Evolutionary conservation across 2,797 vertebrate genomes (phyloP).

Genomic region (Chaetodon trifasciatus): DNA sequence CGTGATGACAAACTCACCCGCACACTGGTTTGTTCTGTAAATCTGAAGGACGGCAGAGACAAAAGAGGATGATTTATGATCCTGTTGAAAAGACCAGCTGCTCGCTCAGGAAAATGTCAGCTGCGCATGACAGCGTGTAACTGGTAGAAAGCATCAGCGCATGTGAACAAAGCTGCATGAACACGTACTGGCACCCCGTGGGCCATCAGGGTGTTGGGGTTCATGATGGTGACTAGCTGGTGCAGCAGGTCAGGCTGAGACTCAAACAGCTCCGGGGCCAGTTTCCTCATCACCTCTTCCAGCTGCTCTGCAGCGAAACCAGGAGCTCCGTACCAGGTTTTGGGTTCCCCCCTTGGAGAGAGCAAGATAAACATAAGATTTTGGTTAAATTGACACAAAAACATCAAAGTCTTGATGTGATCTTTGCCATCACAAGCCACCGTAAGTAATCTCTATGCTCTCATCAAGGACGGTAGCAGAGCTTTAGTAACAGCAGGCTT

Average conservation of each 20-base stretch:
- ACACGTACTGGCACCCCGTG: constrained; percentile 92
- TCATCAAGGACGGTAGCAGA: not conserved
- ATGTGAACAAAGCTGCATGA: not conserved
- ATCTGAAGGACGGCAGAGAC: constrained; percentile 83
- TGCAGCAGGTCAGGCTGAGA: constrained; percentile 95
- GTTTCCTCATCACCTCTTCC: constrained; percentile 97
- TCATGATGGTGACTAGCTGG: constrained; percentile 98
- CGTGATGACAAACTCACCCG: constrained; percentile 97
- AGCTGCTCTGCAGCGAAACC: constrained; percentile 96
- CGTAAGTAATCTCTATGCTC: not conserved
- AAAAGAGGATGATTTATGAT: not conserved
- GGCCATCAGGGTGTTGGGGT: constrained; percentile 96
- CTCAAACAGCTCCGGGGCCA: constrained; percentile 96
- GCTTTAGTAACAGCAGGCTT: not conserved
- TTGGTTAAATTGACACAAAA: not conserved
- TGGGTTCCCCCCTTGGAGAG: constrained; percentile 94
- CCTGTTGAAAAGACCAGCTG: not conserved
- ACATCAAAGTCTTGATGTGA: not conserved
- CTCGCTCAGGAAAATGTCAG: not conserved
- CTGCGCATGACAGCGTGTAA: not conserved
- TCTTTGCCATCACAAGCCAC: not conserved
- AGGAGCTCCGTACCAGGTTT: constrained; percentile 98
- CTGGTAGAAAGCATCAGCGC: not conserved
- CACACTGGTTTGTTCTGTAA: constrained; percentile 98
- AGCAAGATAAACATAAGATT: constrained; percentile 11